Percentiles rank a stretch among this genome's conserved stretches.
Evolutionary conservation across 2,888 invertebrate genomes (phyloP).

Genomic region (Brachyptera risi): DNA sequence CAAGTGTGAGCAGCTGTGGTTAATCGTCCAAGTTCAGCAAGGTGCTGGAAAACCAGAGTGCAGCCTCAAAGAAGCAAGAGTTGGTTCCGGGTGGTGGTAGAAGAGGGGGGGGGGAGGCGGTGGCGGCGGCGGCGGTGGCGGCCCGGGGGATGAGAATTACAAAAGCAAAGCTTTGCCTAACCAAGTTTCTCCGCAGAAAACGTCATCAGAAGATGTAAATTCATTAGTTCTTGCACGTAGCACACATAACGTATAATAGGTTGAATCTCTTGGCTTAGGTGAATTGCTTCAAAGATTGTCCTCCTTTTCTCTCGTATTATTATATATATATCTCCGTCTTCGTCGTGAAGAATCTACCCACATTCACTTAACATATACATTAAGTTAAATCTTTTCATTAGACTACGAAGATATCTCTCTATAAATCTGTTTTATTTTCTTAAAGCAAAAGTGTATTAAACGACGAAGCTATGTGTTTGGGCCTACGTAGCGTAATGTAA

Average conservation of each 20-base stretch:
- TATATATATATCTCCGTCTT: neutral
- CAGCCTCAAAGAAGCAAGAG: too few relatives aligned
- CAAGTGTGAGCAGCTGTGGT: slow-evolving; percentile 25
- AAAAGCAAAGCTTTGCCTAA: slow-evolving; percentile 6
- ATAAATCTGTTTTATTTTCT: slow-evolving; percentile 18
- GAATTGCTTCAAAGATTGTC: slow-evolving; percentile 12
- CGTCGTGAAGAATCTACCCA: neutral
- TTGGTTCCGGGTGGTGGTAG: too few relatives aligned
- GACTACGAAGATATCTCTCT: neutral
- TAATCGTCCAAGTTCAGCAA: slow-evolving; percentile 27
- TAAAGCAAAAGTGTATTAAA: slow-evolving; percentile 5
- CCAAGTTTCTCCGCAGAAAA: slow-evolving; percentile 17
- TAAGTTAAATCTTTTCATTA: slow-evolving; percentile 19
- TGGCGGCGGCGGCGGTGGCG: slow-evolving; percentile 54
- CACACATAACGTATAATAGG: slow-evolving; percentile 14
- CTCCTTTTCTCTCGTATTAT: neutral
- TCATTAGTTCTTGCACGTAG: slow-evolving; percentile 18
- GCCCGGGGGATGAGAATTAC: slow-evolving; percentile 49
- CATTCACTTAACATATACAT: slow-evolving; percentile 5
- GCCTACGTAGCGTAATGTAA: neutral
- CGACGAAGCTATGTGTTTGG: neutral
- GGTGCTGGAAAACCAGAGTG: slow-evolving; percentile 50
- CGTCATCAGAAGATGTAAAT: slow-evolving; percentile 21
- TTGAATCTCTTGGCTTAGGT: slow-evolving; percentile 18
- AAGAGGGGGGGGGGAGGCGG: too few relatives aligned